These are phyloP conservation scores for Lateolabrax maculatus DNA, from an alignment of 2,797 vertebrate species.

Conservation along the genomic window DNA sequence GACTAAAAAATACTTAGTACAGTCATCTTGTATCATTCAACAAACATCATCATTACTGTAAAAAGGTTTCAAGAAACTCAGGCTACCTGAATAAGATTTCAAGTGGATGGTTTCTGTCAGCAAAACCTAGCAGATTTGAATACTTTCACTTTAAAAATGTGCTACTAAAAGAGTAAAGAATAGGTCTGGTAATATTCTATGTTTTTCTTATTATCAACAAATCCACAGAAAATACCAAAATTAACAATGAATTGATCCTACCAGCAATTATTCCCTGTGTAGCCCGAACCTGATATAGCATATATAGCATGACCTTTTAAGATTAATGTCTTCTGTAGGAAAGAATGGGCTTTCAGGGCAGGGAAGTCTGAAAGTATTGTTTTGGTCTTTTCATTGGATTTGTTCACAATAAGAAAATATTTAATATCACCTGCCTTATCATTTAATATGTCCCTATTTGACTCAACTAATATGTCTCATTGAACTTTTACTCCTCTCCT, in stretches of 20 bases:
- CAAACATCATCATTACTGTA: conserved; percentile 5
- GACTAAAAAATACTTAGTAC: neutral
- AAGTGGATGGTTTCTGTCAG: conserved; percentile 19
- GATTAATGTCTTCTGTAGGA: neutral
- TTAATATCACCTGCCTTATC: neutral
- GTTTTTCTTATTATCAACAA: conserved; percentile 9
- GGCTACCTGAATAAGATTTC: conserved; percentile 52
- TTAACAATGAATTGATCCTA: neutral
- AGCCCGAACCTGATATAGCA: neutral
- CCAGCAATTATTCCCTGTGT: no score
- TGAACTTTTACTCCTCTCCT: conserved; percentile 81
- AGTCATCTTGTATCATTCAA: conserved; percentile 4
- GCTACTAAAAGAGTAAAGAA: neutral
- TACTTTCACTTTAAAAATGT: conserved; percentile 9
- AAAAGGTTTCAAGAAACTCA: conserved; percentile 61
- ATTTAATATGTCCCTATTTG: neutral
- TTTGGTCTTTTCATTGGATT: conserved; percentile 35
- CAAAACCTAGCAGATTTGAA: neutral
- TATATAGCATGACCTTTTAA: neutral
- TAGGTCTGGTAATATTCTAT: neutral
- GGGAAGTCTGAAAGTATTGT: neutral
- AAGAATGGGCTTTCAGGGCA: neutral
- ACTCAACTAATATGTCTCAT: neutral
- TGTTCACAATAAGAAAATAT: conserved; percentile 4
- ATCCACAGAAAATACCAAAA: conserved; percentile 4